These are phyloP conservation scores for Pseudopodoces humilis DNA, from an alignment of 2,113 vertebrate species.

Conservation along the genomic window DNA sequence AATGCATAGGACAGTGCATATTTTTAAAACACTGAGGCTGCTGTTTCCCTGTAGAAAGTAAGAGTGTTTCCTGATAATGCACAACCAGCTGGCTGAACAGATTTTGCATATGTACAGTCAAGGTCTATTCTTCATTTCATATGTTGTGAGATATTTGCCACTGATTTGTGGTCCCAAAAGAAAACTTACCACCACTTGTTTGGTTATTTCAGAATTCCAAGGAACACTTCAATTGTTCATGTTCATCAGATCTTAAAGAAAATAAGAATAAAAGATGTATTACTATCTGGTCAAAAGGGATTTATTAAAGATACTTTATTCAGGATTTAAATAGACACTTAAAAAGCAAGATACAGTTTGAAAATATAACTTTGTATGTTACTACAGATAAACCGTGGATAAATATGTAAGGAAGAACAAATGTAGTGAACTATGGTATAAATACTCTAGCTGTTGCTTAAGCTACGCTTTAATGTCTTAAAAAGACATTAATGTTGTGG, in stretches of 20 bases:
- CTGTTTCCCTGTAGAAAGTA: constrained; percentile 35
- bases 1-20: constrained; percentile 19
- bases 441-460: constrained; percentile 39
- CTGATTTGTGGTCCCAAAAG: not conserved
- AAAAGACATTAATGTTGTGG: constrained; percentile 49
- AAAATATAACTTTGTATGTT: not conserved
- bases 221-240: not conserved
- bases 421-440: not conserved
- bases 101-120: not conserved
- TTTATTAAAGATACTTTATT: not conserved
- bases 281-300: not conserved
- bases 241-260: not conserved
- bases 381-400: not conserved
- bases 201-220: not conserved
- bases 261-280: not conserved
- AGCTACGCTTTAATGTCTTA: constrained; percentile 26
- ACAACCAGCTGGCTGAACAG: constrained; percentile 9
- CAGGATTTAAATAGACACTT: not conserved
- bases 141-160: not conserved
- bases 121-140: not conserved
- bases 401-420: constrained; percentile 2
- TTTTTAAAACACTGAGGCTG: constrained; percentile 48
- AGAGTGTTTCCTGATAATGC: not conserved
- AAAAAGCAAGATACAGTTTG: constrained; percentile 4
- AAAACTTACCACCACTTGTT: not conserved